Evolutionary conservation across 2,888 invertebrate species (phyloP), one percentile per base, ranked within the genome.

Genomic region (Yponomeuta sedellus): DNA sequence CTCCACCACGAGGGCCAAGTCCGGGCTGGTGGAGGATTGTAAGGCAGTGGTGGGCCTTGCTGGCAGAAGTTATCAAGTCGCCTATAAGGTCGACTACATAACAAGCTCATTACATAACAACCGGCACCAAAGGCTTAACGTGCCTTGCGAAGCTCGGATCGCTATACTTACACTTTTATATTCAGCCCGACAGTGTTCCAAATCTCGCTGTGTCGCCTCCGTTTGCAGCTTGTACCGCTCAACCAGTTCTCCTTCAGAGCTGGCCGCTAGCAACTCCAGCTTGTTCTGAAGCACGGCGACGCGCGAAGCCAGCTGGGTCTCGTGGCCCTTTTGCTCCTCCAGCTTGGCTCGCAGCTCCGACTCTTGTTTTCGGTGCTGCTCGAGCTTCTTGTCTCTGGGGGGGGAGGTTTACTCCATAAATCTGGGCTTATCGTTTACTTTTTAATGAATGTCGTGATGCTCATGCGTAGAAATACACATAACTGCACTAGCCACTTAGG

Each of bases 321-420:
- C 90, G 61, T 84, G 70, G 10, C 84, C 88, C 73, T 83, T 85
- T 22, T 86, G 85, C 65, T 88, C 89, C 62, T 91, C 91, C 10
- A 91, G 61, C 68, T 83, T 85, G 0, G 80, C 69, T 34, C 85
- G 75, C 5, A 87, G 72, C 22, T 91, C 90, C 0, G 85, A 76
- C 68, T 90, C 91, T 71, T 80, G 83, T 68, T 88, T 89, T 6
- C 89, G 81, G 69, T 88, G 83, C 1, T 81, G 82, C 69, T 91
- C 90, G 57, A 90, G 68, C 70, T 82, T 86, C 69, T 87, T 89
- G 66, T 90, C 90, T 16, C 90, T 91, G 69, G 20, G 4, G 20
- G 4, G 25, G 25, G 59, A 52, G 16, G 16, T 16, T 16, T 12
- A 5, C 2, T 16, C 4, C 5, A 16, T 52, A 16, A 52, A 12